Evolutionary conservation across 92 coral and sea anemone species (phyloP), one percentile per base, ranked within the genome.

Genomic region (Meandrina meandrites): DNA sequence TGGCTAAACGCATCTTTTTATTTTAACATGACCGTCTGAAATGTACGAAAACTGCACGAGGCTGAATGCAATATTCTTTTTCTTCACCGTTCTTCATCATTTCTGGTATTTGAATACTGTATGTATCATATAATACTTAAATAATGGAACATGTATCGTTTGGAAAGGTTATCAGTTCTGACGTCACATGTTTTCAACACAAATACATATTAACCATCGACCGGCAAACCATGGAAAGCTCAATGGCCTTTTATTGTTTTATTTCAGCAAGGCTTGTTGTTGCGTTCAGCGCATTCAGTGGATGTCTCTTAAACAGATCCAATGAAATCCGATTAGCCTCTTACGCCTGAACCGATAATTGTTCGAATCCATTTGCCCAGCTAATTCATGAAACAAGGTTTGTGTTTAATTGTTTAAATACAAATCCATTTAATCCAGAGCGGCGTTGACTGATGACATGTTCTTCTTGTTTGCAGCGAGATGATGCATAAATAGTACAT

Each of bases 401-500:
- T 81, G 45, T 67, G 42, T 64, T 30, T 42, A 32, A 79, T 31
- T 79, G 50, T 16, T 73, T 36, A 71, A 71, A 73, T 4, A 66
- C 35, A 66, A 34, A 34, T 73, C 78, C 50, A 32, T 30, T 53
- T 81, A 73, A 51, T 45, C 17, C 51, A n/a, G 28, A 47, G 10
- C 76, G 35, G 31, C 17, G 78, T 54, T 53, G 80, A 75, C 30
- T 79, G 71, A 35, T 74, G 3, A 56, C 17, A 19, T 60, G n/a
- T 84, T 73, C 17, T 37, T 35, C 19, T 19, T 48, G 58, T 34
- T 36, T 84, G 37, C 47, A 79, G 83, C 11, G 50, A 37, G 70
- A 84, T 84, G 87, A 36, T 8, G 16, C 32, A 14, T 40, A 54
- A 54, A 36, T 76, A 50, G 42, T 6, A 36, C 91, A 88, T 15